These are phyloP conservation scores for Erebia aethiops DNA, from an alignment of 2,888 invertebrate species.

Conservation along the genomic window DNA sequence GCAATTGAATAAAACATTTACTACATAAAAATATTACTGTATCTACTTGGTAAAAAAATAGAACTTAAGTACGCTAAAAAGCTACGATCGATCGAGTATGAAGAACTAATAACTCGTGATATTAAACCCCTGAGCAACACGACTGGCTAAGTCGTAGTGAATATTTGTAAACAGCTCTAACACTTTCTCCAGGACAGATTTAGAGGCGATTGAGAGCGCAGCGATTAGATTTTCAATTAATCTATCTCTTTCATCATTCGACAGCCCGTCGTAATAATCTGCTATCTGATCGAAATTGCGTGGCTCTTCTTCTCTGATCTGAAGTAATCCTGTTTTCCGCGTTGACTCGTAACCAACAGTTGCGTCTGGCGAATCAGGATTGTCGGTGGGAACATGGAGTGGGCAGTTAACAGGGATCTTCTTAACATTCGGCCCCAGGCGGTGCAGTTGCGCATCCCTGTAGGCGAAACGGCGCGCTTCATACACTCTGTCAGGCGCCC, in stretches of 20 bases:
- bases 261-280: neutral
- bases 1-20: no score
- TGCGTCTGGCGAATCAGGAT: neutral
- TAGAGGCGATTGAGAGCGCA: neutral
- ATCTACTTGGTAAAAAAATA: no score
- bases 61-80: no score
- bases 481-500: neutral
- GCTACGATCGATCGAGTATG: no score
- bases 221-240: neutral
- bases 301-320: neutral
- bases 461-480: neutral
- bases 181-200: neutral
- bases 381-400: neutral
- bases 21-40: no score
- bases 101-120: neutral
- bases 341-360: neutral
- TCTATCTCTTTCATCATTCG: neutral
- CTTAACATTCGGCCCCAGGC: neutral
- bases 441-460: neutral
- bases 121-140: neutral
- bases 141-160: neutral
- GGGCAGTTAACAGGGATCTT: constrained; percentile 16
- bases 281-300: neutral
- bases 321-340: neutral
- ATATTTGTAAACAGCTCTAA: neutral